phyloP scores from a whole-genome alignment of 2,113 vertebrate species.

The Oreotrochilus melanogaster region DNA sequence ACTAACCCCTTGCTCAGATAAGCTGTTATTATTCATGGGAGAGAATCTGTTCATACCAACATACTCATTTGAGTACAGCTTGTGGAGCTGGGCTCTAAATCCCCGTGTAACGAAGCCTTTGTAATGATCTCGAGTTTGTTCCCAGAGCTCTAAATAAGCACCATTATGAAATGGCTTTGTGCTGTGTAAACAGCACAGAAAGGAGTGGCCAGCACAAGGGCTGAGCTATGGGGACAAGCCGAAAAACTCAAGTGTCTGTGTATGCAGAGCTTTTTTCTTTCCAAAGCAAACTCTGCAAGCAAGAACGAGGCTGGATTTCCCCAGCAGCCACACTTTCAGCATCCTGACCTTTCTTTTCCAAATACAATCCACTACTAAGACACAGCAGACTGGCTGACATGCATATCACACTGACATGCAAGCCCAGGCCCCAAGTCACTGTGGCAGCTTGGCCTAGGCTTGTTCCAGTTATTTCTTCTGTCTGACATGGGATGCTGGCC shows the following conservation, averaged over 20 bases:
- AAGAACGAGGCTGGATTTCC: neutral
- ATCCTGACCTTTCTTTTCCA: neutral
- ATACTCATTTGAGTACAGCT: neutral
- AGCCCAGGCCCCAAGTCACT: neutral
- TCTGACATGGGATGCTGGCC: neutral
- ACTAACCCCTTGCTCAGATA: neutral
- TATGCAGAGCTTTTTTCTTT: neutral
- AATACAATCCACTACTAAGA: neutral
- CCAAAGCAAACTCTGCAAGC: neutral
- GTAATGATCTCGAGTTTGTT: neutral
- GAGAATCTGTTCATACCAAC: constrained; percentile 10
- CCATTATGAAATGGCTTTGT: neutral
- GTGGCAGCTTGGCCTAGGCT: neutral
- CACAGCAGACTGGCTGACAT: neutral
- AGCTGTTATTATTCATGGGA: constrained; percentile 1
- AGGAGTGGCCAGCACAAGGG: neutral
- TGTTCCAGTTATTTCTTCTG: neutral
- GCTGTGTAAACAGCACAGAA: neutral
- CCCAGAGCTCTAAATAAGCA: constrained; percentile 4
- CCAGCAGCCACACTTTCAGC: neutral
- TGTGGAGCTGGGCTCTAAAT: constrained; percentile 18
- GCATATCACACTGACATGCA: neutral
- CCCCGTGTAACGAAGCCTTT: neutral
- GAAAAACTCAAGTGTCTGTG: neutral
- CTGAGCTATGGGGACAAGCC: neutral